These are phyloP conservation scores for Phycodurus eques DNA, from an alignment of 2,113 vertebrate species.

Conservation along the genomic window DNA sequence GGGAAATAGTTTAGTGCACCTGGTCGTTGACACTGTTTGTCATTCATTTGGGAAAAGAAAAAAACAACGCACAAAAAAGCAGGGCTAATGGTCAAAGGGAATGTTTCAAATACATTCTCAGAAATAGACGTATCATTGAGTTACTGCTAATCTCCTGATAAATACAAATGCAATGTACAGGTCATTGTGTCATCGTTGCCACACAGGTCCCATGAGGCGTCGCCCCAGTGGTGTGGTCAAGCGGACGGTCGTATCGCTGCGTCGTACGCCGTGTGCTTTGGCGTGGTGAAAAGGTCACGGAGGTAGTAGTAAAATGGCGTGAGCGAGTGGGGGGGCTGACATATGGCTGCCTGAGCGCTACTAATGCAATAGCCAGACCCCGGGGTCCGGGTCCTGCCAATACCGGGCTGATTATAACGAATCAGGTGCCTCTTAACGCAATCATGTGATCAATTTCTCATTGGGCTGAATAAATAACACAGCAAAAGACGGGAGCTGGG, in stretches of 20 bases:
- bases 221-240: conserved; percentile 17
- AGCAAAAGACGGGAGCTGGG: conserved; percentile 82
- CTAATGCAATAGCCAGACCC: conserved; percentile 88
- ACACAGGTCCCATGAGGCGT: conserved; percentile 7
- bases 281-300: conserved; percentile 78
- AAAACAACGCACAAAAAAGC: conserved; percentile 1
- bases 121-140: conserved; percentile 35
- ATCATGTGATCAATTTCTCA: conserved; percentile 99
- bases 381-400: conserved; percentile 88
- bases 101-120: conserved; percentile 28
- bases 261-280: conserved; percentile 50
- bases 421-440: conserved; percentile 92
- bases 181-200: conserved; percentile 24
- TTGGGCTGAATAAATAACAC: conserved; percentile 98
- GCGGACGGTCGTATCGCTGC: conserved; percentile 21
- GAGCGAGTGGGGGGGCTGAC: conserved; percentile 63
- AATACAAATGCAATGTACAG: conserved; percentile 51
- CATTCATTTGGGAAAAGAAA: conserved; percentile 55
- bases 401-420: conserved; percentile 96
- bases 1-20: conserved; percentile 55
- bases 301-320: conserved; percentile 94
- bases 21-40: conserved; percentile 62
- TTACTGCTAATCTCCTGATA: conserved; percentile 51
- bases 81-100: conserved; percentile 31
- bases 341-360: conserved; percentile 85